Base-by-base conservation (phyloP, 1,140 invertebrate genomes). In the Limonius californicus region DNA sequence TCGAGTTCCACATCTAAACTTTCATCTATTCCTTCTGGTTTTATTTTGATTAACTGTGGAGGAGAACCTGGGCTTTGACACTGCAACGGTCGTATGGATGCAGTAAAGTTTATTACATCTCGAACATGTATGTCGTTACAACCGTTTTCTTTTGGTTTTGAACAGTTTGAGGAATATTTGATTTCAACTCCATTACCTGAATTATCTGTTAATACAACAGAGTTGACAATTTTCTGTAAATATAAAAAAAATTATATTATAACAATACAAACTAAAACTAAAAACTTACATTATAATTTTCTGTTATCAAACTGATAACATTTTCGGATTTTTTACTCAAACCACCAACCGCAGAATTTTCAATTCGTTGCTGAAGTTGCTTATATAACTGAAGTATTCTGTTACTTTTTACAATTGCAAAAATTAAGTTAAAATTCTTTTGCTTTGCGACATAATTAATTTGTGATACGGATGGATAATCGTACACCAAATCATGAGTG, bases 401-500 rank as follows among this genome's bases (percentile, higher is more conserved):
- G 63, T 89, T 84, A 18, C 89, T 87, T 27, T 85, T 79, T 0
- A 94, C 97, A 14, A 99, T 95, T n/a, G 97, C 97, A 83, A 99
- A 99, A 67, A 99, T 98, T 43, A 99, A 84, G 76, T 98, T 98
- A 58, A 99, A 95, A 18, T 94, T 89, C 72, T 97, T 92, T 72
- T 98, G 87, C 71, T 93, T 94, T 18, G 97, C 73, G 8, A 73
- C 61, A 55, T 73, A 81, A 76, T 92, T 92, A 32, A 89, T 91
- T 72, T 98, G 94, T 45, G 95, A 96, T 56, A 99, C 92, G 50
- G 95, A 98, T 0, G 97, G 97, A 80, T 99, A 99, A 78, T 99
- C 97, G 79, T 97, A 91, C 0, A 84, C 68, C 0, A 83, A 84
- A 4, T 87, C 89, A 62, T 21, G 90, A 1, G 91, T 94, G 75